phyloP scores from a whole-genome alignment of 2,113 vertebrate species.

The Apeltes quadracus region DNA sequence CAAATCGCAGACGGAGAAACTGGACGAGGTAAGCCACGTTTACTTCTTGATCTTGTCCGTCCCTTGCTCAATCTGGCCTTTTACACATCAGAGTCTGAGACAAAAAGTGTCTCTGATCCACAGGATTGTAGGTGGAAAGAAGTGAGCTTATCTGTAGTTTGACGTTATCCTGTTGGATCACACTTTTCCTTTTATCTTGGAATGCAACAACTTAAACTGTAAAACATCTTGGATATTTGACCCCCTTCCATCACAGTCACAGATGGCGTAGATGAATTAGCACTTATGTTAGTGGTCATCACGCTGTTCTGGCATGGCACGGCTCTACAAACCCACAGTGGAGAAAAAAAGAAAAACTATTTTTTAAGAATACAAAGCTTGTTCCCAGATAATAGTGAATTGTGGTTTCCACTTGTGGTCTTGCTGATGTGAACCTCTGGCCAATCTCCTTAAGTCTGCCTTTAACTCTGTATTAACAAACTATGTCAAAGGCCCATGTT shows the following conservation, averaged over 20 bases:
- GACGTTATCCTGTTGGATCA: not conserved
- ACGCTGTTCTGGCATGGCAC: too few relatives aligned
- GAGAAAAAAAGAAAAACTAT: too few relatives aligned
- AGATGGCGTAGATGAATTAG: not conserved
- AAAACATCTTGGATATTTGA: not conserved
- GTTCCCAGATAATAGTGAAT: too few relatives aligned
- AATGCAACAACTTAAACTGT: not conserved
- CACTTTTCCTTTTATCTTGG: not conserved
- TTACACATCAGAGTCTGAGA: not conserved
- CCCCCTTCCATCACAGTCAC: not conserved
- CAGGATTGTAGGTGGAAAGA: not conserved
- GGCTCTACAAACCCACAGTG: too few relatives aligned
- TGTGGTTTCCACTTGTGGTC: too few relatives aligned
- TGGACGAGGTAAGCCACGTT: conserved; percentile 88
- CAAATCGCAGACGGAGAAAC: conserved; percentile 90
- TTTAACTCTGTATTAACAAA: too few relatives aligned
- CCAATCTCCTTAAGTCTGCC: not conserved
- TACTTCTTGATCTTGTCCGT: not conserved
- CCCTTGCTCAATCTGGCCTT: not conserved
- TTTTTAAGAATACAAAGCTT: too few relatives aligned
- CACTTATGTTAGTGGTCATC: too few relatives aligned
- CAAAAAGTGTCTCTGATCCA: not conserved
- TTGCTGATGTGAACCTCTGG: too few relatives aligned
- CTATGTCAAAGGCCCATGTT: not conserved
- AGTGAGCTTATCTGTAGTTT: not conserved